Percentiles rank a stretch among this genome's conserved stretches.
phyloP scores from a whole-genome alignment of 2,888 invertebrate genomes.

The Parnassius glacialis region DNA sequence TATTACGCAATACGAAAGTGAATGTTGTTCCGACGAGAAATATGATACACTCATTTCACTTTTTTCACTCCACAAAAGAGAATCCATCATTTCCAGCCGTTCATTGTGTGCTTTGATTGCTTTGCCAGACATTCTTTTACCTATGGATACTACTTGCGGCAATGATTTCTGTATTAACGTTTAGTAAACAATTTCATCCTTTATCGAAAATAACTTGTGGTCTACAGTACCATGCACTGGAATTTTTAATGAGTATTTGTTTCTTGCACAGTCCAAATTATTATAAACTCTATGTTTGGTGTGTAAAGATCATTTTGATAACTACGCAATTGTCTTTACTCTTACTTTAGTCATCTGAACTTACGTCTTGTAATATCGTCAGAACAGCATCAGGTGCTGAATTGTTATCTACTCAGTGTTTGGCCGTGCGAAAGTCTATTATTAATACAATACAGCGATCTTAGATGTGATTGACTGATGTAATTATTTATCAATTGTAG shows the following conservation, averaged over 20 bases:
- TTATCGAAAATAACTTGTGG: not conserved
- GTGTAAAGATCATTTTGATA: too few relatives aligned
- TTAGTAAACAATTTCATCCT: not conserved
- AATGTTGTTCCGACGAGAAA: slow-evolving; percentile 25
- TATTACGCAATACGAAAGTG: slow-evolving; percentile 27
- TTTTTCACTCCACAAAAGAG: slow-evolving; percentile 24
- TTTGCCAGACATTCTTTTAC: slow-evolving; percentile 22
- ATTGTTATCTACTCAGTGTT: slow-evolving; percentile 28
- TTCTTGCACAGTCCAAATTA: too few relatives aligned
- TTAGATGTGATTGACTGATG: slow-evolving; percentile 24
- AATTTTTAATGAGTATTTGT: too few relatives aligned
- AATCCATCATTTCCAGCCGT: slow-evolving; percentile 24
- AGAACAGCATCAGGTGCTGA: slow-evolving; percentile 19
- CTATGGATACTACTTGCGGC: slow-evolving; percentile 10
- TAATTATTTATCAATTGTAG: slow-evolving; percentile 10
- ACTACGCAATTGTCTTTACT: too few relatives aligned
- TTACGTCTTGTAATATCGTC: not conserved
- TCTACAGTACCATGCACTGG: not conserved
- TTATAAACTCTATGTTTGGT: too few relatives aligned
- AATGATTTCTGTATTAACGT: slow-evolving; percentile 13
- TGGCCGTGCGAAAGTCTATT: slow-evolving; percentile 53
- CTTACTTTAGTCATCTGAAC: not conserved
- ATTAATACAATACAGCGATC: slow-evolving; percentile 40
- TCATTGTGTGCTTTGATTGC: slow-evolving; percentile 32
- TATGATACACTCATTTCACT: slow-evolving; percentile 33